Evolutionary conservation across 2,888 invertebrate genomes (phyloP), one percentile per base, ranked within the genome.

Genomic region (Anoplius nigerrimus): DNA sequence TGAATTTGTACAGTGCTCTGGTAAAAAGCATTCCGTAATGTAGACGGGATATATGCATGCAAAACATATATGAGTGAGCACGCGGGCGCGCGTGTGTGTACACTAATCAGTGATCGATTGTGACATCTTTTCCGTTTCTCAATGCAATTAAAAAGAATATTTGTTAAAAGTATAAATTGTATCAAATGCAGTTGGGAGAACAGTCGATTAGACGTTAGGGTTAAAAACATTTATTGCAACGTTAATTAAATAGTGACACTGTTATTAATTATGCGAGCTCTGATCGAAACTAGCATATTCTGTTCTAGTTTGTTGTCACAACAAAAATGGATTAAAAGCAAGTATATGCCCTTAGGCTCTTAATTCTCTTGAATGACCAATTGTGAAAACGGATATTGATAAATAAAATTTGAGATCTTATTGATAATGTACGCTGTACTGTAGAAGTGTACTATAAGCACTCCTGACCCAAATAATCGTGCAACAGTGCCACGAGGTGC

Each of bases 311-410:
- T 75, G 62, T 75, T 70, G 63, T 21, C 4, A 16, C 55, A 68
- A 64, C 45, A 58, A 53, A 58, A 63, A 43, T 58, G 6, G 34
- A 34, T 34, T 34, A 34, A 34, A 34, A 34, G 34, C 34, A 34
- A 34, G 34, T 34, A 34, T 34, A 34, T 34, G 34, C 34, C 34
- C 59, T 66, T 71, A 74, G 51, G 62, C 60, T 70, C 62, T 78
- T 78, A 66, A 69, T 79, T 77, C 70, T 73, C 66, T 70, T 71
- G 67, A 75, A 71, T 71, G 79, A 79, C 76, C 80, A 79, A 78
- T 79, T 80, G 80, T 79, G 79, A 74, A 74, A 74, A 78, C 59
- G 65, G 60, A 69, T 64, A 74, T 55, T 69, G 68, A 79, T 69
- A 52, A 79, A 79, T 79, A 78, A 79, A 79, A 80, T 43, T 69